Evolutionary conservation across 2,888 invertebrate genomes (phyloP).

Genomic region (Drosophila leonis): DNA sequence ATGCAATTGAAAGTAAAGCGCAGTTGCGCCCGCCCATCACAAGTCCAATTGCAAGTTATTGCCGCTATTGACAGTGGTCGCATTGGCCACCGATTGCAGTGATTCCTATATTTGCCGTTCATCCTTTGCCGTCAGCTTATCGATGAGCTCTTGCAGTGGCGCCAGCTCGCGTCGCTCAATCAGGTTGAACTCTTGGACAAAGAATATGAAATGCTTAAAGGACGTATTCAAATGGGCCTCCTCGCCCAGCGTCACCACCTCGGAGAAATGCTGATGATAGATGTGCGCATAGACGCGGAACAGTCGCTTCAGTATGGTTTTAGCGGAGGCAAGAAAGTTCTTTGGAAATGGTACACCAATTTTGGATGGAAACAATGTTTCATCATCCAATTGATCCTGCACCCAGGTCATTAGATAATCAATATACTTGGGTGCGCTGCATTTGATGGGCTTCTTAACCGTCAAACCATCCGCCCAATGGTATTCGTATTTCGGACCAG

Average conservation of each 20-base stretch:
- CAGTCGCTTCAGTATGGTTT: conserved; percentile 98
- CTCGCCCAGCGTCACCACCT: conserved; percentile 98
- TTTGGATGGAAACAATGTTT: conserved; percentile 98
- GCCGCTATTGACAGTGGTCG: conserved; percentile 39
- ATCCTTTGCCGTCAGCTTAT: conserved; percentile 96
- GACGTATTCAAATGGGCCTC: conserved; percentile 99
- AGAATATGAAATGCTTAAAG: conserved; percentile 99
- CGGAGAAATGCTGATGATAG: conserved; percentile 99
- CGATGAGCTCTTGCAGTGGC: conserved; percentile 98
- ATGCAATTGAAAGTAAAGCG: conserved; percentile 43
- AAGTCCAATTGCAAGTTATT: conserved; percentile 65
- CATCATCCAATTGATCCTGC: conserved; percentile 99
- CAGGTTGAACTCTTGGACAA: conserved; percentile 96
- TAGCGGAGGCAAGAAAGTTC: conserved; percentile 98
- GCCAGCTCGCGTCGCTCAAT: conserved; percentile 98
- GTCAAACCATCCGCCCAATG: conserved; percentile 99
- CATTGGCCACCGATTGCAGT: conserved; percentile 55
- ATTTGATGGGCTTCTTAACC: conserved; percentile 99
- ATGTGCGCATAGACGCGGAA: conserved; percentile 99
- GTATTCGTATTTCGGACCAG: conserved; percentile 99
- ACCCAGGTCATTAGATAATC: conserved; percentile 99
- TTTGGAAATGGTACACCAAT: conserved; percentile 99
- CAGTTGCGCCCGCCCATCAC: conserved; percentile 61
- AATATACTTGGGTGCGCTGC: conserved; percentile 99
- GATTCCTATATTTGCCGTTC: conserved; percentile 89